Evolutionary conservation across 2,113 vertebrate species (phyloP).

Genomic region (Ochotona princeps): DNA sequence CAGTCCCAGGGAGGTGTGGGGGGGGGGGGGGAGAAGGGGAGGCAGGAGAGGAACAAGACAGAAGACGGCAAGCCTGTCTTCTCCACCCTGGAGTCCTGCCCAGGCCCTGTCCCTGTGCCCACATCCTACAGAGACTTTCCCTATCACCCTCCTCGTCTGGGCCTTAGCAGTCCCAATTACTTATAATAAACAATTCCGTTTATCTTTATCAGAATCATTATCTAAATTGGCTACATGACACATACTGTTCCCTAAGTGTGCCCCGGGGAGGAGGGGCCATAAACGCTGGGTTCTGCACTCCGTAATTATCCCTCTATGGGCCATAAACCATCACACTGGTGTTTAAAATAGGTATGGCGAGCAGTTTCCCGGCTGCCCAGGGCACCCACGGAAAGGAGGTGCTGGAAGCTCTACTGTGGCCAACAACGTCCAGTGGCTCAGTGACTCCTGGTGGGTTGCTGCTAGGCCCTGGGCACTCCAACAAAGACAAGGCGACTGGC

Average conservation of each 20-base stretch:
- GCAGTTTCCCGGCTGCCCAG: conserved; percentile 83
- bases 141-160: conserved; percentile 83
- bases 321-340: conserved; percentile 90
- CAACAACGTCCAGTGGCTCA: neutral
- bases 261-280: conserved; percentile 91
- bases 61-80: neutral
- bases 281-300: conserved; percentile 92
- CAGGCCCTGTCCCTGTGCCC: conserved; percentile 14
- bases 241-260: conserved; percentile 94
- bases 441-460: neutral
- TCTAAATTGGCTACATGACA: conserved; percentile 99
- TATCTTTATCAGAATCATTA: conserved; percentile 99
- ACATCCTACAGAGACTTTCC: neutral
- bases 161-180: conserved; percentile 94
- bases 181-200: conserved; percentile 97
- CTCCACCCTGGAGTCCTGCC: neutral
- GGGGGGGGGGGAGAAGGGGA: neutral
- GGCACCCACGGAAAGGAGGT: conserved; percentile 80
- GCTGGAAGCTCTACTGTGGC: conserved; percentile 75
- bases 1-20: conserved; percentile 3
- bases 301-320: conserved; percentile 96
- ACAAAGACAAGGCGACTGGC: conserved; percentile 3
- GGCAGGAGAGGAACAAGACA: neutral
- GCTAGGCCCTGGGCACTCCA: neutral
- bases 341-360: conserved; percentile 89